These are phyloP conservation scores for Orchesella cincta DNA, from an alignment of 1,140 invertebrate species.

Conservation along the genomic window DNA sequence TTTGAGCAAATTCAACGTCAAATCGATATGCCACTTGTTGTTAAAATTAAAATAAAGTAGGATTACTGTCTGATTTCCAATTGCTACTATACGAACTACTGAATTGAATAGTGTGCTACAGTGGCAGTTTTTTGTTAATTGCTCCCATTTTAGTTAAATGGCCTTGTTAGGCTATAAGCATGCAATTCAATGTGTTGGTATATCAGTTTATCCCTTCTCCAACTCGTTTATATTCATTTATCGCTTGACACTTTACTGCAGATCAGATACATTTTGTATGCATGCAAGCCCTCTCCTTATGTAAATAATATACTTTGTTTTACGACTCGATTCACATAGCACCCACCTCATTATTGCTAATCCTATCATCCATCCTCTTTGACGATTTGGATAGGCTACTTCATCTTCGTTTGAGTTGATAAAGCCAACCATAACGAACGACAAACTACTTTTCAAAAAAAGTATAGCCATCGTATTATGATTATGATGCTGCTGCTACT, in stretches of 20 bases:
- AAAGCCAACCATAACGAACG: neutral
- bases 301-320: too few relatives aligned
- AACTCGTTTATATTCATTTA: too few relatives aligned
- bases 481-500: neutral
- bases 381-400: constrained; percentile 17
- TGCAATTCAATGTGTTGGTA: too few relatives aligned
- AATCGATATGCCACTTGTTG: too few relatives aligned
- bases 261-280: too few relatives aligned
- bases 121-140: constrained; percentile 12
- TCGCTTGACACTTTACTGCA: neutral
- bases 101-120: neutral
- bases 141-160: neutral
- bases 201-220: too few relatives aligned
- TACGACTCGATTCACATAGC: too few relatives aligned
- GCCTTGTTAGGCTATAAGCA: neutral
- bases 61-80: neutral
- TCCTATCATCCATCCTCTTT: constrained; percentile 10
- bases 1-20: too few relatives aligned
- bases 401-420: constrained; percentile 9
- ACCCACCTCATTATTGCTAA: constrained; percentile 4
- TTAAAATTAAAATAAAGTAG: constrained; percentile 10
- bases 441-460: neutral
- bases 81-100: neutral
- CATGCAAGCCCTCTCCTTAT: too few relatives aligned
- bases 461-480: neutral